Conservation (phyloP, 2,113 vertebrate species). For the Campylomormyrus numenius region DNA sequence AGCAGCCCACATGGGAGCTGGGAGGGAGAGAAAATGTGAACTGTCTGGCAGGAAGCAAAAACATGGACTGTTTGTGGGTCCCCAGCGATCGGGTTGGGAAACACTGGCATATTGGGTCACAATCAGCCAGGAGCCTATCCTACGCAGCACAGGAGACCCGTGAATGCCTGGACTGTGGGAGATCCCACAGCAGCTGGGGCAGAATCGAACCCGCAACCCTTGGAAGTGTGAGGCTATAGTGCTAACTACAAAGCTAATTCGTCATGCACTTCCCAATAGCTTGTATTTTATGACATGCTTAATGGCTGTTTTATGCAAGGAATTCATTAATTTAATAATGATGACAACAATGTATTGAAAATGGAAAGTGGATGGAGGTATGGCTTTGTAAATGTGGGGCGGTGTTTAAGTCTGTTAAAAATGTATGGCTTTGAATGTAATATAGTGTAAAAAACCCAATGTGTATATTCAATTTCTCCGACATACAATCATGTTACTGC, state of each 20-base stretch:
- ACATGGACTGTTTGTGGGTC: background rate
- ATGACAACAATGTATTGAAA: background rate
- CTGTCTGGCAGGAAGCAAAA: background rate
- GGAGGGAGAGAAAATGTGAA: background rate
- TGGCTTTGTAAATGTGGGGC: background rate
- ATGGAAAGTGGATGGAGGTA: background rate
- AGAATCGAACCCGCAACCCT: background rate
- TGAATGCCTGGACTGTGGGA: background rate
- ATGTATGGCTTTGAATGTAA: background rate
- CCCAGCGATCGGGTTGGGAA: background rate
- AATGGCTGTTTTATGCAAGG: background rate
- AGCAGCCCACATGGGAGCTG: background rate
- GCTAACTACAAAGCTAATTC: background rate
- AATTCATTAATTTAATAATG: background rate
- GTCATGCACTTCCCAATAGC: background rate
- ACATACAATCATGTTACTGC: background rate
- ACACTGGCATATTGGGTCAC: background rate
- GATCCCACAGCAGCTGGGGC: background rate
- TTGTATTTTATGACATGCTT: background rate
- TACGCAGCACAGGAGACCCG: background rate
- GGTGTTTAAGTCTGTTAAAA: background rate
- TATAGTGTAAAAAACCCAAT: background rate
- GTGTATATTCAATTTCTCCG: background rate
- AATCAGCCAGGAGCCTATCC: background rate
- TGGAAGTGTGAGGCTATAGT: background rate